Conservation (phyloP, 2,797 vertebrate genomes). For the Lemur catta region DNA sequence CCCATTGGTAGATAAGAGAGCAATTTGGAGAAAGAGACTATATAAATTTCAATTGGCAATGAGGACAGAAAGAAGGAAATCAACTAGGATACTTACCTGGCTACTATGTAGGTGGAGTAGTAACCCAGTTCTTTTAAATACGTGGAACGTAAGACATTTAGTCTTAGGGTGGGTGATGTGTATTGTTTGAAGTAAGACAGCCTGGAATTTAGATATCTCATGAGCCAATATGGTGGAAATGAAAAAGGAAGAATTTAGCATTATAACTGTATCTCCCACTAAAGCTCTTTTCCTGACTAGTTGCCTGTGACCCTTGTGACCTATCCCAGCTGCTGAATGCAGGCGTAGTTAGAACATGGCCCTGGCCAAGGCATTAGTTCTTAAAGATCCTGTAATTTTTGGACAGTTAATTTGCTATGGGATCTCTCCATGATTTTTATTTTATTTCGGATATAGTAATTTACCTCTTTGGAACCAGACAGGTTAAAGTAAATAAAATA, state of each 20-base stretch:
- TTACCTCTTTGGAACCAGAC: constrained; percentile 28
- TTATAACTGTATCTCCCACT: not conserved
- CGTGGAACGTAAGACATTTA: constrained; percentile 18
- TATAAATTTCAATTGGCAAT: not conserved
- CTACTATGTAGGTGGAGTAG: not conserved
- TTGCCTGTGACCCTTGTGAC: not conserved
- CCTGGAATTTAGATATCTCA: constrained; percentile 4
- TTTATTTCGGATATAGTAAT: constrained; percentile 29
- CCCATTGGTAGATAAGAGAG: not conserved
- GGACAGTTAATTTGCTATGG: not conserved
- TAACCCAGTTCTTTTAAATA: constrained; percentile 25
- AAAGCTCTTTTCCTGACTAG: constrained; percentile 26
- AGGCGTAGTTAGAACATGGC: not conserved
- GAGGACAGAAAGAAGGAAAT: constrained; percentile 14
- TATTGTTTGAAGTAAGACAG: constrained; percentile 30
- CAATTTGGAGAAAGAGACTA: not conserved
- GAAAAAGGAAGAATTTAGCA: not conserved
- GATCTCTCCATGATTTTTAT: constrained; percentile 28
- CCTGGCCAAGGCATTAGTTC: not conserved
- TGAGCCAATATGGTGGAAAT: not conserved
- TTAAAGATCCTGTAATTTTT: constrained; percentile 12
- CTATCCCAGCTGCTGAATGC: not conserved
- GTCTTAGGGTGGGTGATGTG: not conserved
- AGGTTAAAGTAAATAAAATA: constrained; percentile 32
- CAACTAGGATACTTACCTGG: not conserved